Percentiles rank a stretch among this genome's conserved stretches.
phyloP scores from a whole-genome alignment of 2,113 vertebrate species.

The Equus quagga region DNA sequence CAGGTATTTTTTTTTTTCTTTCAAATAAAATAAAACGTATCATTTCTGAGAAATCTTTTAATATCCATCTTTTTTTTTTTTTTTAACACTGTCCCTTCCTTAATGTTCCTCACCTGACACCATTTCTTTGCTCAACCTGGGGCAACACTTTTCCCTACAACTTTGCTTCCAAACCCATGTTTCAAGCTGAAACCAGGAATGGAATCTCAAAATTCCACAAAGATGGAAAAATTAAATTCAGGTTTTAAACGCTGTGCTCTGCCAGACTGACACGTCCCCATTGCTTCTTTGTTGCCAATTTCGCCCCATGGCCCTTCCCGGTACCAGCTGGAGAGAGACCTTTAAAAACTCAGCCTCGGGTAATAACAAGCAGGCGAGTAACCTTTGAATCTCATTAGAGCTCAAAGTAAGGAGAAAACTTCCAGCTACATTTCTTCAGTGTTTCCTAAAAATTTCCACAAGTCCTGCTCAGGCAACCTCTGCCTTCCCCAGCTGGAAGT shows the following conservation, averaged over 20 bases:
- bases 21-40: neutral
- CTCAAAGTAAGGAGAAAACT: conserved; percentile 17
- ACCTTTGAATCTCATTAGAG: conserved; percentile 21
- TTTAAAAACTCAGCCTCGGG: conserved; percentile 5
- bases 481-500: neutral
- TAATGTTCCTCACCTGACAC: neutral
- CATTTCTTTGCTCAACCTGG: neutral
- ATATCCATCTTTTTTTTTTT: neutral
- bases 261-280: neutral
- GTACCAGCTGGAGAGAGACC: neutral
- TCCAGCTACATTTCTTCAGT: conserved; percentile 30
- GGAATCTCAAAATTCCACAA: conserved; percentile 21
- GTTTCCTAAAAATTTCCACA: conserved; percentile 60
- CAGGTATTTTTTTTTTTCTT: neutral
- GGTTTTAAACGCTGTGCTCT: neutral
- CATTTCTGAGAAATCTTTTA: neutral
- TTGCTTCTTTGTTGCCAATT: neutral
- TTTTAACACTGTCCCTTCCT: neutral
- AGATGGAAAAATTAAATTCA: neutral
- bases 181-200: conserved; percentile 3
- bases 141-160: neutral
- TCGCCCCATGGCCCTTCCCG: neutral
- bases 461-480: neutral
- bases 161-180: neutral
- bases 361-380: neutral